Base-by-base conservation (phyloP, 2,888 invertebrate genomes). In the Ophioninae sp. region DNA sequence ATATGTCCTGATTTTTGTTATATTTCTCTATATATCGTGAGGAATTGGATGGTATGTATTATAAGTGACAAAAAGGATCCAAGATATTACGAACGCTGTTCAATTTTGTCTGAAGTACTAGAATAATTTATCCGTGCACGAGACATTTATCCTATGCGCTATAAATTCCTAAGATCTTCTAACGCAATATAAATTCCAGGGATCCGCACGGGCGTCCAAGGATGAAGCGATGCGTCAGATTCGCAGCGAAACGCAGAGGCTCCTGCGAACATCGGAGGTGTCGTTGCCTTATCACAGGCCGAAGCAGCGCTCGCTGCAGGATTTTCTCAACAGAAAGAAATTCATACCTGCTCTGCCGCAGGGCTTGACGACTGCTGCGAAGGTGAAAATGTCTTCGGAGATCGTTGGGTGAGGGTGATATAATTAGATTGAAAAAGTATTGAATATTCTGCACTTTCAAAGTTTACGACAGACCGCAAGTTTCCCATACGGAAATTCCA, bases 201-300 rank as follows among this genome's bases (percentile, higher is more conserved):
- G 85, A 21, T 88, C 90, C 5, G 74, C 80, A 41, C 88, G 92
- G 86, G 89, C 89, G 76, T 87, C 91, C 0, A 92, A 92, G 44
- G 94, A 95, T 89, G 94, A 95, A 88, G 95, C 96, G 82, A 95
- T 96, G 94, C 95, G 95, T 87, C 95, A 96, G 88, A 96, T 98
- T 85, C 96, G 96, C 89, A 97, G 97, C 91, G 97, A 97, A 93
- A 96, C 96, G 0, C 97, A 98, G 92, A 94, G 97, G 78, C 94
- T 97, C 93, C 91, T 97, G 10, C 94, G 98, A 86, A 97, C 98
- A 91, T 95, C 95, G 21, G 93, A 95, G 81, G 94, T 98, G 10
- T 95, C 95, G 61, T 93, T 98, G 57, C 98, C 98, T 0, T 98
- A 98, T 91, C 98, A 98, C 91, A 95, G 95, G 89, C 97, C 98